phyloP scores from a whole-genome alignment of 2,888 invertebrate species.

The Lottia gigantea region DNA sequence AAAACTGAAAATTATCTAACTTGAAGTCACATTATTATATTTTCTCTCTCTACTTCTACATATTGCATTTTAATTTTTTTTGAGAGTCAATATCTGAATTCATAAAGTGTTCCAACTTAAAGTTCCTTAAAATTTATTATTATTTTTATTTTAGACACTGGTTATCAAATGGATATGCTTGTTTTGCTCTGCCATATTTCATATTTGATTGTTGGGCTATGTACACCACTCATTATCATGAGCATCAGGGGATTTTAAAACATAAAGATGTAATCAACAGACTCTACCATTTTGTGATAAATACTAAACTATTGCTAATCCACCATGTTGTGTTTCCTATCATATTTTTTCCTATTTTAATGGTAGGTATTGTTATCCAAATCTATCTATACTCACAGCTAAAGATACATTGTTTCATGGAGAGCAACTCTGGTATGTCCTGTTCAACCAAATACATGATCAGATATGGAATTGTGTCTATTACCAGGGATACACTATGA shows the following conservation, averaged over 20 bases:
- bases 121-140: background rate
- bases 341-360: constrained; percentile 52
- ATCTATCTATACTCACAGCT: no score
- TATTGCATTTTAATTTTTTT: no score
- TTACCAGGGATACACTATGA: no score
- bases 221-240: constrained; percentile 45
- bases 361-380: constrained; percentile 46
- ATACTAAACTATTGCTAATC: constrained; percentile 47
- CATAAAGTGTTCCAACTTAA: no score
- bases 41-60: no score
- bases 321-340: constrained; percentile 59
- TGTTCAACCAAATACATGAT: no score
- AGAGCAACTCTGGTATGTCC: no score
- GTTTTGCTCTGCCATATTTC: constrained; percentile 60
- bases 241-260: constrained; percentile 23
- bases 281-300: constrained; percentile 36
- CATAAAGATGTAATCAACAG: background rate
- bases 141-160: constrained; percentile 48
- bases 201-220: constrained; percentile 58
- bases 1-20: no score
- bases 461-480: no score
- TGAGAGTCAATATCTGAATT: no score
- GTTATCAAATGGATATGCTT: constrained; percentile 54
- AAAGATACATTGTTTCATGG: no score
- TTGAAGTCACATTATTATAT: no score